phyloP scores from a whole-genome alignment of 2,113 vertebrate species.

The Mesoclemmys tuberculata region DNA sequence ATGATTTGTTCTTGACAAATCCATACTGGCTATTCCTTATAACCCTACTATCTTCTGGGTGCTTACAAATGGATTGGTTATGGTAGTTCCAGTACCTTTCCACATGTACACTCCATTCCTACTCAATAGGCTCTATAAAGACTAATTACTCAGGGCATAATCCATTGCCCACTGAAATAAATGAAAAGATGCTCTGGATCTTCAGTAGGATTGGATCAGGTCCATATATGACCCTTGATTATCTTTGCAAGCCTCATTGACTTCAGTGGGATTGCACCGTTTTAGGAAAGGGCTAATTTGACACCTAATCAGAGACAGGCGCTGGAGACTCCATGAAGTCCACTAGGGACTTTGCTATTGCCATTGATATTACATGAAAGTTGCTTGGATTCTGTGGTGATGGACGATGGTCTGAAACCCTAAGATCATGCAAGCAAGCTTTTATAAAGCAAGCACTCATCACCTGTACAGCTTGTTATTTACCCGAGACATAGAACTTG shows the following conservation, averaged over 20 bases:
- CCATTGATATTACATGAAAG: neutral
- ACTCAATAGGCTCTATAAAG: slow-evolving; percentile 16
- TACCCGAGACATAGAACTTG: slow-evolving; percentile 87
- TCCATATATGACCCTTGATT: neutral
- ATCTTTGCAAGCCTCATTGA: neutral
- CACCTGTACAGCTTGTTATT: neutral
- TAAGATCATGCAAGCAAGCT: neutral
- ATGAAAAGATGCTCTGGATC: neutral
- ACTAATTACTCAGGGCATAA: slow-evolving; percentile 2
- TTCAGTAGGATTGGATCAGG: neutral
- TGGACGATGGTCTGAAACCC: rapidly evolving
- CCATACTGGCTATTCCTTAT: no score
- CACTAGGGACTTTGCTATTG: neutral
- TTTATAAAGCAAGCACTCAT: neutral
- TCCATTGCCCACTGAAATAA: neutral
- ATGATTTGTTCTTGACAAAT: no score
- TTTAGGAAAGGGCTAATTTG: neutral
- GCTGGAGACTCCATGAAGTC: neutral
- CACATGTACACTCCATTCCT: slow-evolving; percentile 14
- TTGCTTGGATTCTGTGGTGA: rapidly evolving
- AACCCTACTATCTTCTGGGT: no score
- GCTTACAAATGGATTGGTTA: no score
- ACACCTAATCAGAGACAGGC: neutral
- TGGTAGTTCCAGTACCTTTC: no score
- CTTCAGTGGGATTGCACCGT: neutral